Percentiles rank a stretch among this genome's conserved stretches.
phyloP scores from a whole-genome alignment of 2,888 invertebrate genomes.

The Latrodectus hesperus region DNA sequence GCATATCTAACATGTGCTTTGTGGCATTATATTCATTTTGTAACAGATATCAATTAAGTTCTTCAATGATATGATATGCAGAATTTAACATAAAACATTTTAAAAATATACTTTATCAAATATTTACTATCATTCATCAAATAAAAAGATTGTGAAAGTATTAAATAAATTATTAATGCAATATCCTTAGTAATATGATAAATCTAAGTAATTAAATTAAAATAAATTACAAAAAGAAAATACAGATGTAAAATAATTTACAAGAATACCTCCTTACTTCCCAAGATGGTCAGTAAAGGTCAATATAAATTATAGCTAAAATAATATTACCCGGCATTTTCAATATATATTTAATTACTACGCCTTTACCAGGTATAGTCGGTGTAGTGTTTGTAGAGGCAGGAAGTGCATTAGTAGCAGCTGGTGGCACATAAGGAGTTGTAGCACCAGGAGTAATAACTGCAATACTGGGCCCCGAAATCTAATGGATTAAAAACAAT shows the following conservation, averaged over 20 bases:
- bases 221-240: not conserved
- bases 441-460: slow-evolving; percentile 64
- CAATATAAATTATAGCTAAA: slow-evolving; percentile 10
- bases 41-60: too few relatives aligned
- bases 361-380: slow-evolving; percentile 47
- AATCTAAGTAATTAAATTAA: too few relatives aligned
- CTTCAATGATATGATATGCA: too few relatives aligned
- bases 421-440: slow-evolving; percentile 69
- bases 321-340: slow-evolving; percentile 23
- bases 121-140: too few relatives aligned
- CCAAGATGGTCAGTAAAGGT: slow-evolving; percentile 16
- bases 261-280: not conserved
- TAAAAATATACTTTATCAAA: too few relatives aligned
- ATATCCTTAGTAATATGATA: too few relatives aligned
- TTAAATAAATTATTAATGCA: too few relatives aligned
- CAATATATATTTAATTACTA: slow-evolving; percentile 35
- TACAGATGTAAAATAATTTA: not conserved
- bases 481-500: slow-evolving; percentile 11
- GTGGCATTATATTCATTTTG: too few relatives aligned
- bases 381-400: slow-evolving; percentile 62
- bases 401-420: slow-evolving; percentile 50
- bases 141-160: too few relatives aligned
- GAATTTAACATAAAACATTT: too few relatives aligned
- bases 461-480: slow-evolving; percentile 57
- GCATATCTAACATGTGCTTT: too few relatives aligned